Evolutionary conservation across 2,113 vertebrate species (phyloP).

Genomic region (Patagioenas fasciata): DNA sequence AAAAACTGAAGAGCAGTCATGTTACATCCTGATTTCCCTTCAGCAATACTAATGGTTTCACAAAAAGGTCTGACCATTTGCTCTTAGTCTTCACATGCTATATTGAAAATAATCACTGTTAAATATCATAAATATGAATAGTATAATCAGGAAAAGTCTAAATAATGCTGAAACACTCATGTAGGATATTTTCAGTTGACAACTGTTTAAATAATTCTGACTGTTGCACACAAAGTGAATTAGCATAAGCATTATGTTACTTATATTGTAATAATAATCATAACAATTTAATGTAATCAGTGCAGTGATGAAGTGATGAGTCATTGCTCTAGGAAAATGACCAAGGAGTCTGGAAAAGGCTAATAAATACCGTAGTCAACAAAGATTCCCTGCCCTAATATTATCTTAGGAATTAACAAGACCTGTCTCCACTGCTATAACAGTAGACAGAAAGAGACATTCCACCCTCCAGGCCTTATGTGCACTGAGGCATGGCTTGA

Average conservation of each 20-base stretch:
- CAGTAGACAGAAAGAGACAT: neutral
- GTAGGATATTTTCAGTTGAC: neutral
- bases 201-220: neutral
- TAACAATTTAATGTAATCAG: neutral
- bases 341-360: conserved; percentile 11
- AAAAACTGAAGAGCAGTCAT: neutral
- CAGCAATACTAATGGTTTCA: neutral
- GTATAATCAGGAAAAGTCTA: neutral
- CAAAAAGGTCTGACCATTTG: neutral
- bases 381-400: neutral
- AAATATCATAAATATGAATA: neutral
- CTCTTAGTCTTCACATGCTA: neutral
- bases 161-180: neutral
- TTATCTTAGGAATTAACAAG: neutral
- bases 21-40: neutral
- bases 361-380: neutral
- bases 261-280: neutral
- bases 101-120: neutral
- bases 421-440: neutral
- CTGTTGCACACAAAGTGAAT: neutral
- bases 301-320: neutral
- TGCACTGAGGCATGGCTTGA: neutral
- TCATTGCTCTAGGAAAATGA: conserved; percentile 26
- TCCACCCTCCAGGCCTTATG: neutral
- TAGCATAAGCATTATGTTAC: neutral